Conservation (phyloP, 2,113 vertebrate species). For the Pterocles orientalis region DNA sequence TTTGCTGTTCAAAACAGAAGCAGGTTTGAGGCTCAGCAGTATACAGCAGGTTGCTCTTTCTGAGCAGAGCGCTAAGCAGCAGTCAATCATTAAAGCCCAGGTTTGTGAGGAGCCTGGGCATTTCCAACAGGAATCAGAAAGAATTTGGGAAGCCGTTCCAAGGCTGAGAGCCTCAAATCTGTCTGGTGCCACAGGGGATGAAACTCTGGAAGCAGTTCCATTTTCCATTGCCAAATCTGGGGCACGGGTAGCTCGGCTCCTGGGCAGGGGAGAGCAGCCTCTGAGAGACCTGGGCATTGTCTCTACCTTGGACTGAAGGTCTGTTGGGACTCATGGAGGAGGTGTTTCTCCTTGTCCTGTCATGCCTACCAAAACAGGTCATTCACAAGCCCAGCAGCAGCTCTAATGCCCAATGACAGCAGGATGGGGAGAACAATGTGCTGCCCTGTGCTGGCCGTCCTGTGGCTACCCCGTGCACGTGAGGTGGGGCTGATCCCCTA, state of each 20-base stretch:
- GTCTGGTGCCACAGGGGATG: fast-evolving
- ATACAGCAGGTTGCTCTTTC: neutral
- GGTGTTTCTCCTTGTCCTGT: neutral
- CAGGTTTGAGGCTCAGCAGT: neutral
- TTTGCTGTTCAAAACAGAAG: conserved; percentile 31
- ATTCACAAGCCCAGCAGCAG: neutral
- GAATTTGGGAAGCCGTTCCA: neutral
- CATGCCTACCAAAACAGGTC: neutral
- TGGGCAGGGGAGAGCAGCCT: neutral
- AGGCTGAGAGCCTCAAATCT: neutral
- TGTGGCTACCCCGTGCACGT: fast-evolving
- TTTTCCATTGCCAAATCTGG: neutral
- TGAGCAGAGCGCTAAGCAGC: neutral
- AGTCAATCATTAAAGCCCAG: neutral
- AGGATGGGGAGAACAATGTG: neutral
- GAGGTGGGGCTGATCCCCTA: neutral
- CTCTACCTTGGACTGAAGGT: neutral
- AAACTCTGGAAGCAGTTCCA: neutral
- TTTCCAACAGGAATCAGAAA: neutral
- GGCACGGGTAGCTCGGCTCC: neutral
- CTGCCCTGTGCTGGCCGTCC: neutral
- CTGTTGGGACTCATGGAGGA: neutral
- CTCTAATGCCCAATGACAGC: neutral
- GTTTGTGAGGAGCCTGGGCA: neutral
- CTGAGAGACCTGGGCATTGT: neutral